A percentile compares a stretch with the other conserved stretches of the same genome.
These are phyloP conservation scores for Tetramorium bicarinatum DNA, from an alignment of 2,888 invertebrate species.

Conservation along the genomic window DNA sequence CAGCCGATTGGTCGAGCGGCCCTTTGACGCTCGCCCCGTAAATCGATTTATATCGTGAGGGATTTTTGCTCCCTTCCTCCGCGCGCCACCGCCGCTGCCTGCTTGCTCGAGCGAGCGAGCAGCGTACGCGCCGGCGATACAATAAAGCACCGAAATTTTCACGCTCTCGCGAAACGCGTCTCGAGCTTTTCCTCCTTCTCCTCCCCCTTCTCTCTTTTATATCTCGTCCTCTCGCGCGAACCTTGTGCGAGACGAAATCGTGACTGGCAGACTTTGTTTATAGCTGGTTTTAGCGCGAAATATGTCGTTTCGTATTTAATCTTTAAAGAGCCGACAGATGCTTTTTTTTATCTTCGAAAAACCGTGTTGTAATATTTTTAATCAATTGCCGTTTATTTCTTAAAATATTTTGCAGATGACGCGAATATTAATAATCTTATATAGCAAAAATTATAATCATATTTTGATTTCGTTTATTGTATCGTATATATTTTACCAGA, in stretches of 20 bases:
- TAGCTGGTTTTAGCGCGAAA: constrained; percentile 12
- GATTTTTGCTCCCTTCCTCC: constrained; percentile 54
- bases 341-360: not conserved
- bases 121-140: constrained; percentile 47
- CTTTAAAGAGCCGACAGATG: not conserved
- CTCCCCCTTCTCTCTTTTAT: not conserved
- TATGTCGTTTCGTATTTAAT: constrained; percentile 21
- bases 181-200: constrained; percentile 21
- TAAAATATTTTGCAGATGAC: not conserved
- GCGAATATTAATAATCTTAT: not conserved
- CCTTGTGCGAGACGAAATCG: not conserved
- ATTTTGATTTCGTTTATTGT: not conserved
- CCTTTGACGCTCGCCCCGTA: constrained; percentile 60
- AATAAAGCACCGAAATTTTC: constrained; percentile 72
- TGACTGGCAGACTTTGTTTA: not conserved
- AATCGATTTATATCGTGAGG: constrained; percentile 72
- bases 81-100: not conserved
- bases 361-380: not conserved
- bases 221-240: not conserved
- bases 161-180: constrained; percentile 58
- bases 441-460: not conserved
- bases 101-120: constrained; percentile 19
- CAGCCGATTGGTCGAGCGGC: constrained; percentile 72
- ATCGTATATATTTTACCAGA: not conserved
- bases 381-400: not conserved